These are phyloP conservation scores for Desmodus rotundus DNA, from an alignment of 2,113 vertebrate genomes.

Conservation along the genomic window DNA sequence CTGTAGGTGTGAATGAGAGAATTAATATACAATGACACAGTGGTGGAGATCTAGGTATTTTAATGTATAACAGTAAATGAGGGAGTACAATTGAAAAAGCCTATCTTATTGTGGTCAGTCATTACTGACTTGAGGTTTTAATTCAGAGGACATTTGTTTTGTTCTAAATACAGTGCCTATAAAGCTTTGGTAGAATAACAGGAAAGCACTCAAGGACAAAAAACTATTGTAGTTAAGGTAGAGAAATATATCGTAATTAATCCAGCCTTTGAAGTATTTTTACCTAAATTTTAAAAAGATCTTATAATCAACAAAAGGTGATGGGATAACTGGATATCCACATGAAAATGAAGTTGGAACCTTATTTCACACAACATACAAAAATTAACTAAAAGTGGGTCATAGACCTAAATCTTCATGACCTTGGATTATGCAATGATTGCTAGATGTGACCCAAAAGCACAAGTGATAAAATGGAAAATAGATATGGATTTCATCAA, in stretches of 20 bases:
- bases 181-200: background rate
- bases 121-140: conserved; percentile 40
- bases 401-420: background rate
- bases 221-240: conserved; percentile 19
- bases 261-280: background rate
- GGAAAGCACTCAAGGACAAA: background rate
- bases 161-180: conserved; percentile 28
- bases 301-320: background rate
- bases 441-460: background rate
- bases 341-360: background rate
- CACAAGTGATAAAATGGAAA: background rate
- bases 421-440: background rate
- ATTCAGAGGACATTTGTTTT: conserved; percentile 18
- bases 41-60: background rate
- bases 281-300: conserved; percentile 20
- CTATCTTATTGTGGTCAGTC: background rate
- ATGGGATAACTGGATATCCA: background rate
- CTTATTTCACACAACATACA: background rate
- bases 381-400: conserved; percentile 11
- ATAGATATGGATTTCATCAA: background rate
- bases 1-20: background rate
- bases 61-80: conserved; percentile 23
- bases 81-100: background rate
- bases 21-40: conserved; percentile 40
- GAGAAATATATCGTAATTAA: conserved; percentile 20